Evolutionary conservation across 2,888 invertebrate genomes (phyloP).

Genomic region (Steinernema scapterisci): DNA sequence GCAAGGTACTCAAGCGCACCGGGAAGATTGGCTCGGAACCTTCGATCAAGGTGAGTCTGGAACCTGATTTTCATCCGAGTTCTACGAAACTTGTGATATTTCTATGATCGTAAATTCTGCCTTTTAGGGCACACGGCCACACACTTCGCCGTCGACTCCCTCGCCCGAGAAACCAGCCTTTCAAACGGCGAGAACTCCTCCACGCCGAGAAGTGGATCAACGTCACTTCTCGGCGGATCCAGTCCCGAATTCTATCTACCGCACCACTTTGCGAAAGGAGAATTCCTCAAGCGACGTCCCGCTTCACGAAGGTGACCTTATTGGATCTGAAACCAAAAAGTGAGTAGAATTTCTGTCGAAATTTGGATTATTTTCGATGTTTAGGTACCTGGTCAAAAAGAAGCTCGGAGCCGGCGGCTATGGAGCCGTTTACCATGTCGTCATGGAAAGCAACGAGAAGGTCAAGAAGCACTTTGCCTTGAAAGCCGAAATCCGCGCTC

Average conservation of each 20-base stretch:
- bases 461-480: background rate
- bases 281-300: background rate
- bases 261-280: conserved; percentile 31
- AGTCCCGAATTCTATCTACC: background rate
- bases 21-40: too few relatives aligned
- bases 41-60: too few relatives aligned
- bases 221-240: too few relatives aligned
- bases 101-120: too few relatives aligned
- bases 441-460: background rate
- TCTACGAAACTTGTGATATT: too few relatives aligned
- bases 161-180: too few relatives aligned
- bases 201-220: too few relatives aligned
- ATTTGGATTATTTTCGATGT: background rate
- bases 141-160: too few relatives aligned
- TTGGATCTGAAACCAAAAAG: conserved; percentile 15
- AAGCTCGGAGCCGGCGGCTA: conserved; percentile 8
- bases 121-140: too few relatives aligned
- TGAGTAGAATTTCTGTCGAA: background rate
- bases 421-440: conserved; percentile 10
- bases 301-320: conserved; percentile 1
- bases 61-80: too few relatives aligned
- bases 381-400: background rate
- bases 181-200: too few relatives aligned
- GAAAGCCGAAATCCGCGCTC: background rate
- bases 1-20: too few relatives aligned